These are phyloP conservation scores for Enteromius treurensis DNA, from an alignment of 2,797 vertebrate genomes.

Conservation along the genomic window DNA sequence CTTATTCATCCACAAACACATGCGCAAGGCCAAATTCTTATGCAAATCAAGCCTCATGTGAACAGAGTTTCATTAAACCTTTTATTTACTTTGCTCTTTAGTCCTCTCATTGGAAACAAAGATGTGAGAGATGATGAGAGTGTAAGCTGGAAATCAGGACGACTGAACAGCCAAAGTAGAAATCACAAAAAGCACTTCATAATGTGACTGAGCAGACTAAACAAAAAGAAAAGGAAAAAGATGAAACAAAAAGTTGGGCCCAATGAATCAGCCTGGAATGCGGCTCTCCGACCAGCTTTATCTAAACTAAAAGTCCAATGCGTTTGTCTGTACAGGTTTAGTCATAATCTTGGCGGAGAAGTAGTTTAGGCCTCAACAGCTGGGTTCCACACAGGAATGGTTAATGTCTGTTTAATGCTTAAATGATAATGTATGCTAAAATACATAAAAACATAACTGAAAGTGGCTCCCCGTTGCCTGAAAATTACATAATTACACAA, in stretches of 20 bases:
- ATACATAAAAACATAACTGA: background rate
- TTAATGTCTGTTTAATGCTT: background rate
- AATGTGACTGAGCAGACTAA: slow-evolving; percentile 62
- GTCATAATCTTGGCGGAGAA: background rate
- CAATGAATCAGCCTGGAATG: slow-evolving; percentile 21
- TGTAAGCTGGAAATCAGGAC: slow-evolving; percentile 44
- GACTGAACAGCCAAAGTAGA: slow-evolving; percentile 69
- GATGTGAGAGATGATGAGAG: slow-evolving; percentile 16
- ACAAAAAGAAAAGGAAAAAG: slow-evolving; percentile 17
- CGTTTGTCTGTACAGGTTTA: background rate
- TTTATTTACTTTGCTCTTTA: slow-evolving; percentile 28
- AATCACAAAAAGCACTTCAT: slow-evolving; percentile 67
- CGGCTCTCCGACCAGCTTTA: background rate
- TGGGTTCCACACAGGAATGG: background rate
- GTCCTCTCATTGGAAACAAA: slow-evolving; percentile 25
- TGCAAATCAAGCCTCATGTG: slow-evolving; percentile 51
- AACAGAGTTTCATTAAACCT: slow-evolving; percentile 48
- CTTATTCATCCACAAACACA: slow-evolving; percentile 12
- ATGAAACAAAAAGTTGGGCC: slow-evolving; percentile 2
- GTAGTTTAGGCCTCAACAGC: background rate
- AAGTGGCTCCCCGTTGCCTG: too few relatives aligned
- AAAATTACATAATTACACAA: too few relatives aligned
- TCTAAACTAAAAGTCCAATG: slow-evolving; percentile 18
- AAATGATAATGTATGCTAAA: background rate
- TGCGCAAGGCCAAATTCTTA: slow-evolving; percentile 28